A percentile compares a stretch with the other conserved stretches of the same genome.
Evolutionary conservation across 2,797 vertebrate genomes (phyloP).

Genomic region (Chaetodon trifasciatus): DNA sequence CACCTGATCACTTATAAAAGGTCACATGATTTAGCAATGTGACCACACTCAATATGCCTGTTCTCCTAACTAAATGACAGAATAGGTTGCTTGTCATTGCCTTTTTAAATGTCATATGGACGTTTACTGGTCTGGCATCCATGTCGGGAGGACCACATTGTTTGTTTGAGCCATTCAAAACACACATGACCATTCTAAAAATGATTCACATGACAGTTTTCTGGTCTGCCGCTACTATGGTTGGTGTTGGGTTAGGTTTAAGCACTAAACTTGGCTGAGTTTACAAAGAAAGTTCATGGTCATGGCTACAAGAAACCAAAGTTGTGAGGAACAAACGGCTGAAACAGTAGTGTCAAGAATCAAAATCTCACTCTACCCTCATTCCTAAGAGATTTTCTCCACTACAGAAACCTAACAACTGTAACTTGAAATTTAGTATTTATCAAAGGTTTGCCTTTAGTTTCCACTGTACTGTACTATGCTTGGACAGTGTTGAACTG

Average conservation of each 20-base stretch:
- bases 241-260: not conserved
- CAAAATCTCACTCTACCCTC: not conserved
- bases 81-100: not conserved
- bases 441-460: not conserved
- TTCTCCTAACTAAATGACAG: not conserved
- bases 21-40: constrained; percentile 4
- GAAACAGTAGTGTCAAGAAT: constrained; percentile 14
- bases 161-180: not conserved
- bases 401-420: not conserved
- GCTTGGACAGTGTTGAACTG: not conserved
- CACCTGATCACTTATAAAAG: not conserved
- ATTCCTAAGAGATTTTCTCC: too few relatives aligned
- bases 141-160: not conserved
- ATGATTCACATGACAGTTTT: too few relatives aligned
- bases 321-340: constrained; percentile 4
- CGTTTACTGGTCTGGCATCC: too few relatives aligned
- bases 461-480: not conserved
- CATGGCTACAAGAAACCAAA: constrained; percentile 13
- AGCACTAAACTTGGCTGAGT: not conserved
- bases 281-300: constrained; percentile 11
- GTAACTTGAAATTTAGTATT: constrained; percentile 10
- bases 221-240: too few relatives aligned
- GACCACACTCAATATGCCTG: not conserved
- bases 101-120: not conserved
- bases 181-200: not conserved